phyloP scores from a whole-genome alignment of 2,797 vertebrate genomes.

The Halcyon chelicuti region DNA sequence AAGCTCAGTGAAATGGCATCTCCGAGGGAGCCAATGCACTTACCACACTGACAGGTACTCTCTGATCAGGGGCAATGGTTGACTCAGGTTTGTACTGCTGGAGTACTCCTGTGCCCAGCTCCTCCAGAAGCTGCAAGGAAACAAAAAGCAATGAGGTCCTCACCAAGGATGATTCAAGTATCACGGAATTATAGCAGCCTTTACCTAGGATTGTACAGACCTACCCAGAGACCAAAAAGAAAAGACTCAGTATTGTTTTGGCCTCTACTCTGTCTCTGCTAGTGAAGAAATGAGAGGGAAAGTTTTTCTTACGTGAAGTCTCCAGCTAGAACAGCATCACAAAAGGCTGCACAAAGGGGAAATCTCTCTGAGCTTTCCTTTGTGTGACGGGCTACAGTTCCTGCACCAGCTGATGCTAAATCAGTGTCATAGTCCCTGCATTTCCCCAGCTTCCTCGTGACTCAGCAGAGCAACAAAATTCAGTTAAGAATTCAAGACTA shows the following conservation, averaged over 20 bases:
- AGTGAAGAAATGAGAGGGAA: neutral
- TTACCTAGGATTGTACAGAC: neutral
- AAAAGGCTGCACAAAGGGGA: neutral
- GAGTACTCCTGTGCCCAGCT: conserved; percentile 91
- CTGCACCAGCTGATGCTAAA: neutral
- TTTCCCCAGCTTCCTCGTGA: neutral
- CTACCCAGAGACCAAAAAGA: neutral
- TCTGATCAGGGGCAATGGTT: conserved; percentile 67
- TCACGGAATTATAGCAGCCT: neutral
- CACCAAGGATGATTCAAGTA: neutral
- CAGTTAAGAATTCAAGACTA: neutral
- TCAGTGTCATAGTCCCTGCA: neutral
- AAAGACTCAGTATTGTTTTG: neutral
- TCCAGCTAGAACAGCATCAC: neutral
- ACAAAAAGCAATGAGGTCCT: neutral
- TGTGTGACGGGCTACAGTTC: neutral
- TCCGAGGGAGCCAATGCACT: neutral
- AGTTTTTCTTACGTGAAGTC: neutral
- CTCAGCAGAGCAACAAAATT: neutral
- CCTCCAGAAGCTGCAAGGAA: conserved; percentile 88
- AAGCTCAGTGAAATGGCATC: neutral
- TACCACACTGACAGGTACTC: conserved; percentile 86
- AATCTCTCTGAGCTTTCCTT: neutral
- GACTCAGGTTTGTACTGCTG: conserved; percentile 90
- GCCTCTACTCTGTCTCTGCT: neutral